phyloP scores from a whole-genome alignment of 1,140 invertebrate genomes.

The Acyrthosiphon pisum region DNA sequence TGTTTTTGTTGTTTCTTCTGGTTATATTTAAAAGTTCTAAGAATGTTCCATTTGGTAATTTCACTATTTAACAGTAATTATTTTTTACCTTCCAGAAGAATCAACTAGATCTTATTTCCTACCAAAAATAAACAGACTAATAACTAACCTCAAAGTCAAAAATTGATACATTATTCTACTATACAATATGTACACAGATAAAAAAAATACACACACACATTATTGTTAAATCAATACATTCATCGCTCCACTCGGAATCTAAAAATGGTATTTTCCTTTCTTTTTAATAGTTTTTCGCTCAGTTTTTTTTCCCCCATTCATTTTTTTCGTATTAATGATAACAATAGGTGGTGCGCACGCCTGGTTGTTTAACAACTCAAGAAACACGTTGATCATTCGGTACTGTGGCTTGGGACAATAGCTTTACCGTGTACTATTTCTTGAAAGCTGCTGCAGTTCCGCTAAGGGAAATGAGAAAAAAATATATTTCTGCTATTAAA shows the following conservation, averaged over 20 bases:
- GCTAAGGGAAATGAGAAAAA: background rate
- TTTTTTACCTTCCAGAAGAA: background rate
- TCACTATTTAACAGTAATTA: background rate
- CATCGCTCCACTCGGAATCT: background rate
- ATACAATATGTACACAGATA: background rate
- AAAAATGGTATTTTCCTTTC: background rate
- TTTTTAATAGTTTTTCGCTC: background rate
- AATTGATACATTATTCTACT: background rate
- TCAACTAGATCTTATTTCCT: background rate
- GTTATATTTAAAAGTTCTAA: too few relatives aligned
- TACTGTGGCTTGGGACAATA: slow-evolving; percentile 22
- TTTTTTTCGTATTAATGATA: slow-evolving; percentile 23
- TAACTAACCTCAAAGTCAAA: too few relatives aligned
- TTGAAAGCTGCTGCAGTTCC: background rate
- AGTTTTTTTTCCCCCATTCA: background rate
- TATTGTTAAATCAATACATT: background rate
- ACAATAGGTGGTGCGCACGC: background rate
- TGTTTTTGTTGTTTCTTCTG: too few relatives aligned
- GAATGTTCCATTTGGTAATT: too few relatives aligned
- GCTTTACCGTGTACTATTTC: slow-evolving; percentile 9
- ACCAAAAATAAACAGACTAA: background rate
- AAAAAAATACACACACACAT: background rate
- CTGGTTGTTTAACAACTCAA: slow-evolving; percentile 19
- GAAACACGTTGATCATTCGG: slow-evolving; percentile 40
- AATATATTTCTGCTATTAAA: background rate